These are phyloP conservation scores for Branchinecta lindahli DNA, from an alignment of 1,140 invertebrate genomes.

Conservation along the genomic window DNA sequence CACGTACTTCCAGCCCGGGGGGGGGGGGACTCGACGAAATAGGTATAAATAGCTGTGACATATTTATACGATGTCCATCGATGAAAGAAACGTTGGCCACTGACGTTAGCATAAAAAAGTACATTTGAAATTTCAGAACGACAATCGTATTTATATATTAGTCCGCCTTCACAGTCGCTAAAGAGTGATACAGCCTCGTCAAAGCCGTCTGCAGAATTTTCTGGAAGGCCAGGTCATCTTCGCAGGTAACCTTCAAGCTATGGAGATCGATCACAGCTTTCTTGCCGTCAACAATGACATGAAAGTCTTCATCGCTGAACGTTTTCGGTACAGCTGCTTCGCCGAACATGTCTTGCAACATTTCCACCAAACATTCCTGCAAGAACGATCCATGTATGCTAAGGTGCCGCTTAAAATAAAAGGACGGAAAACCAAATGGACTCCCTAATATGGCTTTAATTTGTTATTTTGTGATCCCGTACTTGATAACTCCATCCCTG, in stretches of 20 bases:
- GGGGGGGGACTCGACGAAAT: too few species aligned
- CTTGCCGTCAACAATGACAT: constrained; percentile 68
- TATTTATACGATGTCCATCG: too few species aligned
- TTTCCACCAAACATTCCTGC: constrained; percentile 68
- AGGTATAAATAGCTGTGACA: too few species aligned
- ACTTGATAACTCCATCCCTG: too few species aligned
- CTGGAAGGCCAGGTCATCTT: constrained; percentile 61
- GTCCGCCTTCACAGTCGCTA: constrained; percentile 42
- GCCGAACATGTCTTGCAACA: constrained; percentile 88
- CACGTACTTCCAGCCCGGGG: too few species aligned
- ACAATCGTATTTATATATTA: not conserved
- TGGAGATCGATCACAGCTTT: constrained; percentile 70
- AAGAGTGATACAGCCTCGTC: constrained; percentile 61
- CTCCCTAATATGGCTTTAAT: too few species aligned
- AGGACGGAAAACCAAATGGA: too few species aligned
- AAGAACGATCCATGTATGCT: constrained; percentile 25
- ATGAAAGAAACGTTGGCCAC: too few species aligned
- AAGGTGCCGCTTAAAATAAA: not conserved
- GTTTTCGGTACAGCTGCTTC: constrained; percentile 85
- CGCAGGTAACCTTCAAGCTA: constrained; percentile 58
- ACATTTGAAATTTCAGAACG: too few species aligned
- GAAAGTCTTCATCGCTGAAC: constrained; percentile 74
- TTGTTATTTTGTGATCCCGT: too few species aligned
- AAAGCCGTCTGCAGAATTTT: constrained; percentile 73
- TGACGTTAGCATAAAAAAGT: too few species aligned